Evolutionary conservation across 2,113 vertebrate genomes (phyloP).

Genomic region (Vulpes lagopus): DNA sequence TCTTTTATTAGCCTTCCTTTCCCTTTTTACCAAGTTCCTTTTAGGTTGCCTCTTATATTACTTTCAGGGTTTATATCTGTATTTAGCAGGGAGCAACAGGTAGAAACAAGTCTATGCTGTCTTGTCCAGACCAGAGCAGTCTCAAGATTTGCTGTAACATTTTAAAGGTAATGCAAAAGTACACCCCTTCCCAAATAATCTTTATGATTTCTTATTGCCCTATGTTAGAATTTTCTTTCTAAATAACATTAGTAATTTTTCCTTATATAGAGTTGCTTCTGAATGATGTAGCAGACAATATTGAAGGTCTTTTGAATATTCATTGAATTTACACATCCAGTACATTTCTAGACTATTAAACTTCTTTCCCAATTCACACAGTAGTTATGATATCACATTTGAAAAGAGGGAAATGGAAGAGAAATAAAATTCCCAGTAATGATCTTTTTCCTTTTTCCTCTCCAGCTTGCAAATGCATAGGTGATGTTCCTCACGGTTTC

Average conservation of each 20-base stretch:
- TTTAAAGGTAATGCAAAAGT: conserved; percentile 19
- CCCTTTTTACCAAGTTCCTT: background rate
- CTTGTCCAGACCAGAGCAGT: background rate
- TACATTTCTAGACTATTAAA: background rate
- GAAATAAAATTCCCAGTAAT: background rate
- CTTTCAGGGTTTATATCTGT: background rate
- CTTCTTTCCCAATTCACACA: background rate
- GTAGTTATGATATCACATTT: background rate
- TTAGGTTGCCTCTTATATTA: background rate
- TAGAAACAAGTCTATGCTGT: background rate
- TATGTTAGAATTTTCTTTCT: background rate
- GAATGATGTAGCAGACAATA: background rate
- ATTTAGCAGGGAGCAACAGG: background rate
- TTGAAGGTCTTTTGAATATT: background rate
- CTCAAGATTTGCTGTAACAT: background rate
- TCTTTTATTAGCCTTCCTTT: background rate
- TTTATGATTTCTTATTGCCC: background rate
- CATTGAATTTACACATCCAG: background rate
- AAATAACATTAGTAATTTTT: background rate
- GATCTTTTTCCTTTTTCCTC: background rate
- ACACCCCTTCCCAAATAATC: background rate
- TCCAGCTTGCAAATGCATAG: background rate
- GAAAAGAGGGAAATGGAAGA: background rate
- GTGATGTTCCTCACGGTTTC: background rate
- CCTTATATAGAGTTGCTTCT: background rate